Percentiles rank a stretch among this genome's conserved stretches.
phyloP scores from a whole-genome alignment of 2,113 vertebrate genomes.

The Addax nasomaculatus region DNA sequence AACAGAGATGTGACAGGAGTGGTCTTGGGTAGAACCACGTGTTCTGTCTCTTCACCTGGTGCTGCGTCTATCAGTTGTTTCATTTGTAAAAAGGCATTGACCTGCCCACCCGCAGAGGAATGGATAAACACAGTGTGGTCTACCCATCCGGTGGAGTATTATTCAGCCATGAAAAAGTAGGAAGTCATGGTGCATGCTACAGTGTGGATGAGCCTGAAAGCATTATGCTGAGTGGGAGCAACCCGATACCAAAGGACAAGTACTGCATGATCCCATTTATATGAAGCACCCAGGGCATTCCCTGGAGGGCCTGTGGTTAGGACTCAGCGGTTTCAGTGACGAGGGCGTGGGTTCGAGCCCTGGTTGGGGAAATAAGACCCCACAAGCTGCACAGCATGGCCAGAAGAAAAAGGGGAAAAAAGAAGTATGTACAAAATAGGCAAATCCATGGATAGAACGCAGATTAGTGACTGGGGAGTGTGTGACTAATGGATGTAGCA shows the following conservation, averaged over 20 bases:
- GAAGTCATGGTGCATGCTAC: too few species aligned
- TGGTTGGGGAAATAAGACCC: not conserved
- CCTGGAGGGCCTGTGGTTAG: not conserved
- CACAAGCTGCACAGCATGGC: not conserved
- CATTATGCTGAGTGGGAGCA: not conserved
- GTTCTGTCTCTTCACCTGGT: not conserved
- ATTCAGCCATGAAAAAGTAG: not conserved
- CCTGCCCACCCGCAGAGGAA: not conserved
- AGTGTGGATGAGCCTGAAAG: not conserved
- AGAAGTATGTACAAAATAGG: not conserved
- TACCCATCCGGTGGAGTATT: not conserved
- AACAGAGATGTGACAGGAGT: not conserved
- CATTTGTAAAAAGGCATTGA: not conserved
- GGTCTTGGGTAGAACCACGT: not conserved
- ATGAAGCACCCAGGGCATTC: not conserved
- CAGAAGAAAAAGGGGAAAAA: not conserved
- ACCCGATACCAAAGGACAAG: not conserved
- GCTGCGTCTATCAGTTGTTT: not conserved
- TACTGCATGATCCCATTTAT: not conserved
- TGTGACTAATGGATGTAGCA: not conserved
- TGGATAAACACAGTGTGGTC: not conserved
- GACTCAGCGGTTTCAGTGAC: not conserved
- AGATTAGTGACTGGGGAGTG: not conserved
- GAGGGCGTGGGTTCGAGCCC: too few species aligned
- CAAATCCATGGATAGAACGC: not conserved